Base-by-base conservation (phyloP, 2,888 invertebrate species). In the Melieria crassipennis region DNA sequence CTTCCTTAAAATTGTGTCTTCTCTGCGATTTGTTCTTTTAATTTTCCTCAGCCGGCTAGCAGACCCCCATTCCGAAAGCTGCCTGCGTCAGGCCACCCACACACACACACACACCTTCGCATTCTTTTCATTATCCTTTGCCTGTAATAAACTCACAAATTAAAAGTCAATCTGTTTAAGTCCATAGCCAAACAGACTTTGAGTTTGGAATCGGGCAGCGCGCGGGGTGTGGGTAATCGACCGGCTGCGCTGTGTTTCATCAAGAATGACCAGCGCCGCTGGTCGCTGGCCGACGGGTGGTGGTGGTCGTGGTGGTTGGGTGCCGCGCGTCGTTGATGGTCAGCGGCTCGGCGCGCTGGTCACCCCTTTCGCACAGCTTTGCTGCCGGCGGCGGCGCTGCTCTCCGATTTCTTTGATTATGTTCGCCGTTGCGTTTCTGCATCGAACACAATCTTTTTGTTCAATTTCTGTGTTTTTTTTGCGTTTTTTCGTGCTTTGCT, bases 161-260 rank as follows among this genome's bases (percentile, higher is more conserved):
- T 77, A 81, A 82, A 82, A 82, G 81, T 82, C 82, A 82, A 82
- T 80, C 82, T 79, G 78, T 79, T 82, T 82, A 78, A 82, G 82
- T 80, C 78, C 78, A 77, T 76, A 72, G 70, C 73, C 48, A 66
- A 58, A 58, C 42, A 30, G 7, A 7, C 48, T 58, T 45, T 52
- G 52, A 64, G 52, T 50, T 52, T 52, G 11, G 13, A 52, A n/a
- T 11, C 13, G n/a, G 13, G 52, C 52, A 52, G 11, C 52, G 52
- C 52, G 52, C 13, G 52, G 52, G 52, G 50, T 11, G 52, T 52
- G 11, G 13, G 13, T 52, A 52, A 52, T 10, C 9, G 13, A n/a
- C 11, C 52, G 5, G 5, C 42, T 57, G 9, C 57, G 30, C 48
- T 11, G 45, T 30, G 30, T 30, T 30, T 30, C 30, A 67, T 67